Evolutionary conservation across 2,797 vertebrate genomes (phyloP).

Genomic region (Threskiornis aethiopicus): DNA sequence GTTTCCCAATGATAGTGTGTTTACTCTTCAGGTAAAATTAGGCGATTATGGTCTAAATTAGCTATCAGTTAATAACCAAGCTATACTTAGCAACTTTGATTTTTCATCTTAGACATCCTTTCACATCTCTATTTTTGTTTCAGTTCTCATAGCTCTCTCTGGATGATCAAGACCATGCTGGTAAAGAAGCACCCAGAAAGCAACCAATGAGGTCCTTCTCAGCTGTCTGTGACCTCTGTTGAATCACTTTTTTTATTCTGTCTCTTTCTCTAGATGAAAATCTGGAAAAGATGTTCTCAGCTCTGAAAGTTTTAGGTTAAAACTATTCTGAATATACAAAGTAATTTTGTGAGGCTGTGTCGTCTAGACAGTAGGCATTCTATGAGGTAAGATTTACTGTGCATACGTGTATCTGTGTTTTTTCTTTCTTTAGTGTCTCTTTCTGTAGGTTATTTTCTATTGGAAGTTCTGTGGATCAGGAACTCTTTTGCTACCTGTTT

Average conservation of each 20-base stretch:
- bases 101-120: not conserved
- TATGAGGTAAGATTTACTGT: not conserved
- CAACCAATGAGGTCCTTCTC: not conserved
- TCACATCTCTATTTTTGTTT: not conserved
- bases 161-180: not conserved
- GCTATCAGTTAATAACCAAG: not conserved
- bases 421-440: not conserved
- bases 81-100: not conserved
- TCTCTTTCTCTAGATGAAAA: not conserved
- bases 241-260: not conserved
- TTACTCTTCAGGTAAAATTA: not conserved
- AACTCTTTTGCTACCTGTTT: not conserved
- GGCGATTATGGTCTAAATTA: not conserved
- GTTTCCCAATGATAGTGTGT: not conserved
- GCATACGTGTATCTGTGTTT: not conserved
- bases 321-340: not conserved
- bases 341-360: not conserved
- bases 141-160: not conserved
- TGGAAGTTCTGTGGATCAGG: not conserved
- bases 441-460: not conserved
- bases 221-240: not conserved
- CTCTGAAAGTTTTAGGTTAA: not conserved
- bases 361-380: not conserved
- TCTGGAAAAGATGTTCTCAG: not conserved
- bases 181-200: not conserved